phyloP scores from a whole-genome alignment of 1,140 invertebrate genomes.

The Pseudomyrmex concolor region DNA sequence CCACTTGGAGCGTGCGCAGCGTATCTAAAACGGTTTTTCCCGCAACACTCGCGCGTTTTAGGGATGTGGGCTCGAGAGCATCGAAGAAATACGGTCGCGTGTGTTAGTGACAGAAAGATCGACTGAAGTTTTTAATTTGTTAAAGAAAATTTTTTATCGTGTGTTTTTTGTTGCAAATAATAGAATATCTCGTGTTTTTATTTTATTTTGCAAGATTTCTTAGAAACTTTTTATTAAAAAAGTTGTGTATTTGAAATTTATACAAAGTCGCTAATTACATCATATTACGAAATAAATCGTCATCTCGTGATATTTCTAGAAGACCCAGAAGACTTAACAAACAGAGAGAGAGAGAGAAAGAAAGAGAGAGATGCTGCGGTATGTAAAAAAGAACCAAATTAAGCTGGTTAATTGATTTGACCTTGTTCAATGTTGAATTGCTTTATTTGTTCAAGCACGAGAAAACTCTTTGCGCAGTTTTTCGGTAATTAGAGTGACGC shows the following conservation, averaged over 20 bases:
- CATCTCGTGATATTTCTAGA: slow-evolving; percentile 14
- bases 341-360: too few species aligned
- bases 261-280: slow-evolving; percentile 7
- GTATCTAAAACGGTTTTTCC: slow-evolving; percentile 31
- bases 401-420: slow-evolving; percentile 46
- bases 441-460: slow-evolving; percentile 30
- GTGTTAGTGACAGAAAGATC: too few species aligned
- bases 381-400: slow-evolving; percentile 25
- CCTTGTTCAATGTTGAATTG: slow-evolving; percentile 48
- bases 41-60: neutral
- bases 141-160: too few species aligned
- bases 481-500: slow-evolving; percentile 58
- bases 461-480: slow-evolving; percentile 44
- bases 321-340: neutral
- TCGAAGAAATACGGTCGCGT: too few species aligned
- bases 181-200: neutral
- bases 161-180: too few species aligned
- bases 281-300: slow-evolving; percentile 4
- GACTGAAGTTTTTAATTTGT: too few species aligned
- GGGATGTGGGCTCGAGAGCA: too few species aligned
- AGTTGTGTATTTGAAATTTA: neutral
- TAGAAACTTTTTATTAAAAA: neutral
- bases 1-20: slow-evolving; percentile 53
- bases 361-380: too few species aligned
- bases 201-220: neutral